A percentile compares a stretch with the other conserved stretches of the same genome.
These are phyloP conservation scores for Pemphredon lugubris DNA, from an alignment of 2,888 invertebrate genomes.

Conservation along the genomic window DNA sequence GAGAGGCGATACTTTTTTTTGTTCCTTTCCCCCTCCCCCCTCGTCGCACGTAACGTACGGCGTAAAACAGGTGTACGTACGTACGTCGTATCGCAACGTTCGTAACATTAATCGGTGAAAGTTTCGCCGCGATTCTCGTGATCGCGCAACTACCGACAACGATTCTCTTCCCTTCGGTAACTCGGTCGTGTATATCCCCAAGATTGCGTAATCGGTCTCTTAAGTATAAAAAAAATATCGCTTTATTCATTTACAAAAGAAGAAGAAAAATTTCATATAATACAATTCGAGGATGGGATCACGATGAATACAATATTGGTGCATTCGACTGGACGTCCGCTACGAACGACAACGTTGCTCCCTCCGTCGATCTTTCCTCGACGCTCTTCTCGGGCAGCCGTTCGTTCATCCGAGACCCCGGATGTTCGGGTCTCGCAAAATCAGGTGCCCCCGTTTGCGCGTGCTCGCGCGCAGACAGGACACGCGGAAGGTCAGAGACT, in stretches of 20 bases:
- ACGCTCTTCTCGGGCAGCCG: conserved; percentile 2
- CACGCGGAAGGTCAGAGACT: conserved; percentile 39
- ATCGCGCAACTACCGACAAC: conserved; percentile 54
- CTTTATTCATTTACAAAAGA: conserved; percentile 62
- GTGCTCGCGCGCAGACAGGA: too few species aligned
- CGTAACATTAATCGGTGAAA: conserved; percentile 60
- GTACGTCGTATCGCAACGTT: conserved; percentile 46
- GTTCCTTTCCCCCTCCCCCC: conserved; percentile 23
- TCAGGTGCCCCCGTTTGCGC: too few species aligned
- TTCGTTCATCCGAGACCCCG: neutral
- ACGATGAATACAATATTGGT: conserved; percentile 60
- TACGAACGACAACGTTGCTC: conserved; percentile 19
- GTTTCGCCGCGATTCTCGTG: conserved; percentile 53
- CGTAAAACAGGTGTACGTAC: conserved; percentile 56
- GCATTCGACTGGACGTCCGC: conserved; percentile 41
- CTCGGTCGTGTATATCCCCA: neutral
- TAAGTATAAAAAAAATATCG: conserved; percentile 64
- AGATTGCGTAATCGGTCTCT: conserved; percentile 48
- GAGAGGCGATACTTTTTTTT: conserved; percentile 30
- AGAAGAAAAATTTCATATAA: conserved; percentile 41
- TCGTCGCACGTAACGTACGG: conserved; percentile 12
- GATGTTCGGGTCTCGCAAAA: too few species aligned
- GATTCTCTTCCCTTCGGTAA: conserved; percentile 5
- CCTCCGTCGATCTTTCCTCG: conserved; percentile 4
- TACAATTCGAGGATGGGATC: conserved; percentile 59